These are phyloP conservation scores for Falco berigora DNA, from an alignment of 2,797 vertebrate species.

Conservation along the genomic window DNA sequence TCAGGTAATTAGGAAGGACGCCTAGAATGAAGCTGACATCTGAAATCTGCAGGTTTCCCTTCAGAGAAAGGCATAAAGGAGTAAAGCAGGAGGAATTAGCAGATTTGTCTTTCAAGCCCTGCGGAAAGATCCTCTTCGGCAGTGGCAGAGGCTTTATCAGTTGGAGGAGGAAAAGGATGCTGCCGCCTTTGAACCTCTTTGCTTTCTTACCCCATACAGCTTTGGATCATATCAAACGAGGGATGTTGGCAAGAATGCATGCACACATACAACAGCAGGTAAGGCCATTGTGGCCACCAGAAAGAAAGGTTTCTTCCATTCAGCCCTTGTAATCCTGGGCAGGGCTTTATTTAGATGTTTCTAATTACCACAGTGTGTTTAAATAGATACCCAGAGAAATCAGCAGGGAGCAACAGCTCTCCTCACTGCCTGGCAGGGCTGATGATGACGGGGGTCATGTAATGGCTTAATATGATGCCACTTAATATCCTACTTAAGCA, in stretches of 20 bases:
- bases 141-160: background rate
- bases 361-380: conserved; percentile 55
- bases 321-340: conserved; percentile 1
- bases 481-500: conserved; percentile 62
- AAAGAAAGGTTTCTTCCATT: background rate
- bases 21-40: conserved; percentile 48
- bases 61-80: conserved; percentile 34
- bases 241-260: background rate
- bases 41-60: conserved; percentile 48
- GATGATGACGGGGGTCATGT: conserved; percentile 52
- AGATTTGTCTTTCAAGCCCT: conserved; percentile 15
- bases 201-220: background rate
- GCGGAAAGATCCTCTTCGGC: background rate
- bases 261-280: background rate
- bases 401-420: conserved; percentile 42
- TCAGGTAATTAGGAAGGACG: conserved; percentile 57
- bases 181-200: background rate
- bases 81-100: conserved; percentile 8
- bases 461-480: conserved; percentile 59
- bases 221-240: background rate
- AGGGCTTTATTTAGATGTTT: conserved; percentile 44
- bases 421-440: conserved; percentile 11
- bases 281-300: background rate
- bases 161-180: background rate
- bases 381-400: conserved; percentile 37